A percentile compares a stretch with the other conserved stretches of the same genome.
Conservation (phyloP, 2,797 vertebrate species). For the Echeneis naucrates region DNA sequence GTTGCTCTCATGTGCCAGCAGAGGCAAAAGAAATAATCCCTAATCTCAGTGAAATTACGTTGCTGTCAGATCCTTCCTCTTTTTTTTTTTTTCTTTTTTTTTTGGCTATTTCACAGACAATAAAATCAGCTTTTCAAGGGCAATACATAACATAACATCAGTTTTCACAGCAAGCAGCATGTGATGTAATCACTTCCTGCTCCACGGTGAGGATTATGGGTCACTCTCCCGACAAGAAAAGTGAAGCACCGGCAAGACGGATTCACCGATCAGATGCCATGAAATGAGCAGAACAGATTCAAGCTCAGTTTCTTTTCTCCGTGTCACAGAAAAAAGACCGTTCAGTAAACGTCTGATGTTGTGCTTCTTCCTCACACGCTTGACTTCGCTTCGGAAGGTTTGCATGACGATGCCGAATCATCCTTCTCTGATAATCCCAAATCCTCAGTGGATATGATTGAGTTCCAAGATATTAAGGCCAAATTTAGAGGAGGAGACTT, state of each 20-base stretch:
- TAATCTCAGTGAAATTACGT: neutral
- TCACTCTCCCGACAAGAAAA: constrained; percentile 23
- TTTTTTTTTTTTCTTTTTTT: neutral
- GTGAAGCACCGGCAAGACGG: constrained; percentile 6
- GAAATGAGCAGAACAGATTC: constrained; percentile 28
- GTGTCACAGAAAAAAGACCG: neutral
- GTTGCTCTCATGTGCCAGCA: neutral
- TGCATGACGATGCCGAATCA: constrained; percentile 13
- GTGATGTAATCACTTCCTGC: constrained; percentile 53
- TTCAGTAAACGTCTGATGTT: neutral
- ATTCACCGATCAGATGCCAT: constrained; percentile 25
- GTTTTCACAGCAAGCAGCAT: constrained; percentile 32
- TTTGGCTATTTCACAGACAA: constrained; percentile 10
- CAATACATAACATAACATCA: constrained; percentile 14
- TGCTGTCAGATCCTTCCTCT: neutral
- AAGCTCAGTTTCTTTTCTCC: neutral
- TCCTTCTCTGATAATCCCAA: constrained; percentile 30
- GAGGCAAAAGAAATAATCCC: neutral
- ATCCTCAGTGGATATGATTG: constrained; percentile 20
- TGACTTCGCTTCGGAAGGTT: constrained; percentile 5
- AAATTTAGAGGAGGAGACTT: constrained; percentile 4
- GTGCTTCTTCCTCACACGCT: neutral
- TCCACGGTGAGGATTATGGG: constrained; percentile 38
- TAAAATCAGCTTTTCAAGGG: constrained; percentile 6
- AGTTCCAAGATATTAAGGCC: constrained; percentile 24